Evolutionary conservation across 1,140 invertebrate genomes (phyloP).

Genomic region (Ceratoteleas bidentatus): DNA sequence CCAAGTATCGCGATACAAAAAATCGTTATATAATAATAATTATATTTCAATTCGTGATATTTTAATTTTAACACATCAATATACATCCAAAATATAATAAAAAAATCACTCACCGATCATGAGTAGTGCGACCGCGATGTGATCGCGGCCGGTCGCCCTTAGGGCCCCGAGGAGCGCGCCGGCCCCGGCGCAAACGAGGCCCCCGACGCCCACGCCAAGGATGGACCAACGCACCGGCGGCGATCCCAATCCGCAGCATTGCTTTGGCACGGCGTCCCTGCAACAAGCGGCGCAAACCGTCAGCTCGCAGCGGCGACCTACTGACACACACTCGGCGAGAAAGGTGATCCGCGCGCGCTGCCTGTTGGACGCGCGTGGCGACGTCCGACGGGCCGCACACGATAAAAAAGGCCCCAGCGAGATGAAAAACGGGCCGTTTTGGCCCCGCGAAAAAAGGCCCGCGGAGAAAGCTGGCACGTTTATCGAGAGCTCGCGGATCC

Average conservation of each 20-base stretch:
- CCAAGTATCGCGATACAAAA: too few species aligned
- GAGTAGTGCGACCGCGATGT: constrained; percentile 79
- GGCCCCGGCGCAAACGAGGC: constrained; percentile 79
- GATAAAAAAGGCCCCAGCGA: constrained; percentile 49
- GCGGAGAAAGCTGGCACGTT: constrained; percentile 57
- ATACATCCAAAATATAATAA: too few species aligned
- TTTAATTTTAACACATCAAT: too few species aligned
- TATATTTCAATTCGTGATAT: too few species aligned
- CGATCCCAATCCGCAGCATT: constrained; percentile 79
- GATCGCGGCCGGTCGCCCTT: constrained; percentile 79
- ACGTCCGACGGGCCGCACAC: constrained; percentile 35
- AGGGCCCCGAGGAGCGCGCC: constrained; percentile 78
- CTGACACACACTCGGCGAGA: constrained; percentile 74
- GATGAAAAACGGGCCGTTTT: constrained; percentile 40
- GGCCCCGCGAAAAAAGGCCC: constrained; percentile 19
- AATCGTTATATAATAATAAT: too few species aligned
- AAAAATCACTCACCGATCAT: constrained; percentile 79
- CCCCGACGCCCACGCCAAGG: constrained; percentile 78
- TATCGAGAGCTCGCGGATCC: too few species aligned
- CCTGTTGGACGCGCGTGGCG: constrained; percentile 42
- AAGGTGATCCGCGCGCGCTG: constrained; percentile 50
- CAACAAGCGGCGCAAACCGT: constrained; percentile 65
- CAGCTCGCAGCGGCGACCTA: constrained; percentile 72
- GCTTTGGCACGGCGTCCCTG: constrained; percentile 80
- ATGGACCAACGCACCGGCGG: constrained; percentile 80